Conservation (phyloP, 1,140 invertebrate genomes). For the Drosophila ercepeae region DNA sequence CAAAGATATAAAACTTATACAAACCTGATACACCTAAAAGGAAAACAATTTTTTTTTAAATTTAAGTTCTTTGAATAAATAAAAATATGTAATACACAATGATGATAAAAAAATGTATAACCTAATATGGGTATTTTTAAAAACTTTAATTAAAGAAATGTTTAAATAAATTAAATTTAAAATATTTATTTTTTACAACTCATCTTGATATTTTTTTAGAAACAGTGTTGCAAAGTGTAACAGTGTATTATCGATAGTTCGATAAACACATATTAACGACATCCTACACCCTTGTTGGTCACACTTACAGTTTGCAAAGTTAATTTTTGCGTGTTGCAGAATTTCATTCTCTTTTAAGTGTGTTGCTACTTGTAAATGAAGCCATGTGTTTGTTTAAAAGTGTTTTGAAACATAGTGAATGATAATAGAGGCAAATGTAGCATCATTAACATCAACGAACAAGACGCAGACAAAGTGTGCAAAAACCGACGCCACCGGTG, state of each 20-base stretch:
- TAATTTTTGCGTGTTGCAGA: not conserved
- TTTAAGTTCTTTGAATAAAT: not conserved
- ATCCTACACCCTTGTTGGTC: no score
- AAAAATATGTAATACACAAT: not conserved
- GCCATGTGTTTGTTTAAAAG: not conserved
- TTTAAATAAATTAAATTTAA: no score
- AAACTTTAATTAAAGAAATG: no score
- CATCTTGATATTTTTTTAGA: no score
- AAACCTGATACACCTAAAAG: not conserved
- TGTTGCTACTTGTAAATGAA: not conserved
- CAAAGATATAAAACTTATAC: no score
- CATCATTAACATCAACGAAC: not conserved
- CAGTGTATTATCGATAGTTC: no score
- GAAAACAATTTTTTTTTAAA: not conserved
- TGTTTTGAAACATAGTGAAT: not conserved
- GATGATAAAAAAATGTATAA: no score
- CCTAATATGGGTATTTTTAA: no score
- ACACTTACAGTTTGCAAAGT: not conserved
- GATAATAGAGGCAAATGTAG: not conserved
- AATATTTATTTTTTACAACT: no score
- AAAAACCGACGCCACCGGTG: constrained; percentile 32
- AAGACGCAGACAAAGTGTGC: constrained; percentile 24
- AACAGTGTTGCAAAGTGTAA: no score
- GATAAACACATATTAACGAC: no score
- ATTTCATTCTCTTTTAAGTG: not conserved